Conservation (phyloP, 2,888 invertebrate genomes). For the Linyphia triangularis region DNA sequence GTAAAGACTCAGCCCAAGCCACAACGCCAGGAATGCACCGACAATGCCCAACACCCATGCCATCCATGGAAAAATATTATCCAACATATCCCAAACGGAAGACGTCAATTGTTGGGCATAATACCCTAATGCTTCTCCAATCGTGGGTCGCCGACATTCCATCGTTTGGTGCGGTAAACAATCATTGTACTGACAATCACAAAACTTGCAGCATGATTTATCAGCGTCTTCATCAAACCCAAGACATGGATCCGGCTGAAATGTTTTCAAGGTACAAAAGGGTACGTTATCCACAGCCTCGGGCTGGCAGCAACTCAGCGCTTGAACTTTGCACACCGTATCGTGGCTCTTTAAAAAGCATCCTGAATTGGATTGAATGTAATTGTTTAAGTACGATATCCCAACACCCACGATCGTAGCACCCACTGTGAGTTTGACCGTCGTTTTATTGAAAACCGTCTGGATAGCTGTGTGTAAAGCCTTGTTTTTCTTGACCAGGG, state of each 20-base stretch:
- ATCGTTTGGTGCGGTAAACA: constrained; percentile 24
- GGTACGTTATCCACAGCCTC: neutral
- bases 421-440: neutral
- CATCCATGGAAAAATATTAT: neutral
- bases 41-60: neutral
- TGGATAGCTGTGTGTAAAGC: neutral
- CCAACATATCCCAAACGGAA: neutral
- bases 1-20: neutral
- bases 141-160: constrained; percentile 38
- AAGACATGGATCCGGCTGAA: neutral
- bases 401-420: neutral
- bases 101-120: neutral
- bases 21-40: neutral
- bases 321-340: constrained; percentile 12
- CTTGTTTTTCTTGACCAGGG: neutral
- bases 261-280: constrained; percentile 1
- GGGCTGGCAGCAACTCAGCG: constrained; percentile 36
- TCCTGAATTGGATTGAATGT: constrained; percentile 38
- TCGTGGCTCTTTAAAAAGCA: neutral
- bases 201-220: neutral
- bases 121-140: constrained; percentile 13
- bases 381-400: neutral
- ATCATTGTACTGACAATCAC: constrained; percentile 6
- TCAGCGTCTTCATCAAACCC: constrained; percentile 15
- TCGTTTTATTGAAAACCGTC: neutral